phyloP scores from a whole-genome alignment of 2,888 invertebrate genomes.

The Zygaena filipendulae region DNA sequence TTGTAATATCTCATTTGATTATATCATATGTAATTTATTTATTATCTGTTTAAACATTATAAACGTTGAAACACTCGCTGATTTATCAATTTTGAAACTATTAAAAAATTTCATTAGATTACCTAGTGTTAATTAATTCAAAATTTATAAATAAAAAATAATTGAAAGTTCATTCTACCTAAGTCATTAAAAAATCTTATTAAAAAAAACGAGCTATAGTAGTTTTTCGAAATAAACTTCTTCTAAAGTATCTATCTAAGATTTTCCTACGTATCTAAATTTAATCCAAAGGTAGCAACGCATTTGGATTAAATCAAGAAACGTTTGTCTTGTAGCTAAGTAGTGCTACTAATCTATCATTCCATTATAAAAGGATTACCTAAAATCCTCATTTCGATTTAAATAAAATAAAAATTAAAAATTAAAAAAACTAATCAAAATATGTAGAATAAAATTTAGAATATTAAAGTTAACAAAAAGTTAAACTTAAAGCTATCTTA shows the following conservation, averaged over 20 bases:
- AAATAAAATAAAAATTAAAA: constrained; percentile 56
- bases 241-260: constrained; percentile 63
- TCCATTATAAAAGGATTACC: constrained; percentile 51
- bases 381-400: constrained; percentile 48
- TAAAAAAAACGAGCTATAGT: constrained; percentile 48
- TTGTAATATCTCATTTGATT: too few relatives aligned
- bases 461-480: constrained; percentile 33
- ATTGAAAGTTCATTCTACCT: constrained; percentile 39
- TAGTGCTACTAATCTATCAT: constrained; percentile 53
- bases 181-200: constrained; percentile 44
- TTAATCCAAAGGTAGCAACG: too few relatives aligned
- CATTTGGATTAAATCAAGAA: constrained; percentile 17
- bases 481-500: too few relatives aligned
- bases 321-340: constrained; percentile 23
- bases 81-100: too few relatives aligned
- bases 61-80: too few relatives aligned
- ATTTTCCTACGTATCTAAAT: constrained; percentile 25
- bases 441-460: constrained; percentile 34
- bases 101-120: too few relatives aligned
- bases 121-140: constrained; percentile 56
- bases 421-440: constrained; percentile 45
- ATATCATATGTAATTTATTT: too few relatives aligned
- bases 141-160: too few relatives aligned
- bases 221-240: constrained; percentile 58
- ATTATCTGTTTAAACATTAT: too few relatives aligned